Conservation (phyloP, 2,113 vertebrate species). For the Hippocampus zosterae region DNA sequence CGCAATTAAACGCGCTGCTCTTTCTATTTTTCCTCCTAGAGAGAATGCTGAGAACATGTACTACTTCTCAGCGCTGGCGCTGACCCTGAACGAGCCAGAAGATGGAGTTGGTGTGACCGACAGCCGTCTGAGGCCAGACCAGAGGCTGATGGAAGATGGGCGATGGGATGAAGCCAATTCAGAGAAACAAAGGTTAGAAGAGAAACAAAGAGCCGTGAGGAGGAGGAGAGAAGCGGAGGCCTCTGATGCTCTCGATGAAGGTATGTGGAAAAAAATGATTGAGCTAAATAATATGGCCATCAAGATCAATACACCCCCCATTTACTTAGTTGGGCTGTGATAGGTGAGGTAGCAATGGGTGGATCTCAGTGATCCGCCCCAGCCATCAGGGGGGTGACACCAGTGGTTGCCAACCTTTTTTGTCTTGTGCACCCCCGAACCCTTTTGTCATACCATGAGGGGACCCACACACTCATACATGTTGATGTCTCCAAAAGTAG, state of each 20-base stretch:
- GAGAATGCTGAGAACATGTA: slow-evolving; percentile 98
- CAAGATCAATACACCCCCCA: too few species aligned
- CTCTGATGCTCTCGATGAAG: slow-evolving; percentile 78
- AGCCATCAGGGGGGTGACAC: too few species aligned
- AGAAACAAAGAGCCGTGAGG: slow-evolving; percentile 85
- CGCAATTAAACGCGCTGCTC: neutral
- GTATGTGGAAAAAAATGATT: slow-evolving; percentile 56
- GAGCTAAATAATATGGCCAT: too few species aligned
- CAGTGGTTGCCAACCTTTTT: too few species aligned
- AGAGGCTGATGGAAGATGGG: slow-evolving; percentile 93
- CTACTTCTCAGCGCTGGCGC: slow-evolving; percentile 88
- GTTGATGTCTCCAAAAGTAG: too few species aligned
- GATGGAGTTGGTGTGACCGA: slow-evolving; percentile 81
- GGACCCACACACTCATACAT: too few species aligned
- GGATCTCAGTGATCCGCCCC: too few species aligned
- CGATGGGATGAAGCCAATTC: slow-evolving; percentile 93
- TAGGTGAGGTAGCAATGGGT: too few species aligned
- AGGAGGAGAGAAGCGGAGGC: slow-evolving; percentile 81
- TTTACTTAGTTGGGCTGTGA: too few species aligned
- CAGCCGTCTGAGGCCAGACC: slow-evolving; percentile 89
- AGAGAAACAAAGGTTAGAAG: slow-evolving; percentile 93
- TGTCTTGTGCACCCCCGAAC: too few species aligned
- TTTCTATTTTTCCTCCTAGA: slow-evolving; percentile 52
- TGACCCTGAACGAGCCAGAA: slow-evolving; percentile 90
- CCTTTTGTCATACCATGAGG: too few species aligned